Base-by-base conservation (phyloP, 2,888 invertebrate species). In the Sycophila texana region DNA sequence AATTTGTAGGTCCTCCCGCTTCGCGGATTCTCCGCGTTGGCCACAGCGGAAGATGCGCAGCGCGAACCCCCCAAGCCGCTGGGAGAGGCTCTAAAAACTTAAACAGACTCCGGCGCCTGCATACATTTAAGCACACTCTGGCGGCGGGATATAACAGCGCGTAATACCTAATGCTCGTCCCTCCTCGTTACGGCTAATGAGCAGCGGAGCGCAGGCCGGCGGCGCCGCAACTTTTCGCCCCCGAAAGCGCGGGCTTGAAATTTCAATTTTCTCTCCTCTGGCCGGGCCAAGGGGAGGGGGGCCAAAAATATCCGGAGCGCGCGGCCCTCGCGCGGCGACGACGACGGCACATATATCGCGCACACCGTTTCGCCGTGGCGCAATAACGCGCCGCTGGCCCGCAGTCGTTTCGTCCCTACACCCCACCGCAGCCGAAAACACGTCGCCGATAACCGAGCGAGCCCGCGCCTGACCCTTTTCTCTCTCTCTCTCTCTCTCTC, bases 181-280 rank as follows among this genome's bases (percentile, higher is more conserved):
- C 63, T 72, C 39, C 63, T 74, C 73, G 39, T 76, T 74, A 65
- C 58, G 58, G 68, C 73, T 80, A 77, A 80, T 77, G 76, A 80
- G 80, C 53, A 57, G 51, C 18, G 18, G 18, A 18, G 47, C 1
- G 26, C 20, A 18, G 18, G 13, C 22, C 26, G 20, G 26, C 5
- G 18, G 49, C 49, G 20, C 2, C 22, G 14, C 26, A 66, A 66
- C 39, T 73, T 77, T 67, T 61, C 47, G 22, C 49, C 16, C 20
- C 7, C 7, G n/a, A 13, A 13, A 22, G 22, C 53, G 16, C 30
- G 20, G 30, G 68, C 49, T 22, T 22, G 74, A 70, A 78, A 74
- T 67, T 78, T 78, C 79, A 79, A 74, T 70, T 79, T 65, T 58
- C 70, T 49, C 63, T 3, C 49, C 30, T 12, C 12, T 18, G 39